phyloP scores from a whole-genome alignment of 2,113 vertebrate species.

The Atractosteus spatula region DNA sequence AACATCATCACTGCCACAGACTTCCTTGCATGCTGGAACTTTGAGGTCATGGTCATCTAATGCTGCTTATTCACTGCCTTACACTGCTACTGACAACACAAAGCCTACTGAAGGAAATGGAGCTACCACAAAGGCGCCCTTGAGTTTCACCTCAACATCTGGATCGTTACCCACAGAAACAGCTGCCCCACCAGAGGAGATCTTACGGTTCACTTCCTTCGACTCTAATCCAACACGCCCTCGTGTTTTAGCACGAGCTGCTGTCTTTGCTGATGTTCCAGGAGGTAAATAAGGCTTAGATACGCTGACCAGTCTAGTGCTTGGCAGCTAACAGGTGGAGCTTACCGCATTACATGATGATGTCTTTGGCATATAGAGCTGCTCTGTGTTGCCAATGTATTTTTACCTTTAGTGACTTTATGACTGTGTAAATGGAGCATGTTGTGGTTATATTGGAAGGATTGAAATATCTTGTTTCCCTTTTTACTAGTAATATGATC shows the following conservation, averaged over 20 bases:
- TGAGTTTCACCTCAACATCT: slow-evolving; percentile 60
- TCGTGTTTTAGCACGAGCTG: slow-evolving; percentile 68
- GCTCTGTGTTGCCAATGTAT: slow-evolving; percentile 57
- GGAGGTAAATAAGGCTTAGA: slow-evolving; percentile 74
- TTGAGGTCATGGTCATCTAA: slow-evolving; percentile 30
- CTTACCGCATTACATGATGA: slow-evolving; percentile 58
- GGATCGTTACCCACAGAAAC: slow-evolving; percentile 67
- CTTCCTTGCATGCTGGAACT: slow-evolving; percentile 50
- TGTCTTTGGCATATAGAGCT: slow-evolving; percentile 65
- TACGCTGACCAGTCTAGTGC: slow-evolving; percentile 69
- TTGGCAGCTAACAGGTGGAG: slow-evolving; percentile 74
- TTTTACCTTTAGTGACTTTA: not conserved
- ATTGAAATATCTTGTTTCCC: not conserved
- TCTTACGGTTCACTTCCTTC: slow-evolving; percentile 78
- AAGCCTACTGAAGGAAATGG: slow-evolving; percentile 59
- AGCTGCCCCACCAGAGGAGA: slow-evolving; percentile 58
- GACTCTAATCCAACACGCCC: slow-evolving; percentile 64
- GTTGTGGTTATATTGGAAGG: not conserved
- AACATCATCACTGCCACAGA: slow-evolving; percentile 10
- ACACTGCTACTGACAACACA: slow-evolving; percentile 34
- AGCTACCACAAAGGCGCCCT: slow-evolving; percentile 56
- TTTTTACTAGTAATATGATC: not conserved
- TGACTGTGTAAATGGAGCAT: slow-evolving; percentile 17
- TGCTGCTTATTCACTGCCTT: slow-evolving; percentile 41
- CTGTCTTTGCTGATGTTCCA: slow-evolving; percentile 74